Evolutionary conservation across 2,797 vertebrate species (phyloP).

Genomic region (Aphelocoma californica): DNA sequence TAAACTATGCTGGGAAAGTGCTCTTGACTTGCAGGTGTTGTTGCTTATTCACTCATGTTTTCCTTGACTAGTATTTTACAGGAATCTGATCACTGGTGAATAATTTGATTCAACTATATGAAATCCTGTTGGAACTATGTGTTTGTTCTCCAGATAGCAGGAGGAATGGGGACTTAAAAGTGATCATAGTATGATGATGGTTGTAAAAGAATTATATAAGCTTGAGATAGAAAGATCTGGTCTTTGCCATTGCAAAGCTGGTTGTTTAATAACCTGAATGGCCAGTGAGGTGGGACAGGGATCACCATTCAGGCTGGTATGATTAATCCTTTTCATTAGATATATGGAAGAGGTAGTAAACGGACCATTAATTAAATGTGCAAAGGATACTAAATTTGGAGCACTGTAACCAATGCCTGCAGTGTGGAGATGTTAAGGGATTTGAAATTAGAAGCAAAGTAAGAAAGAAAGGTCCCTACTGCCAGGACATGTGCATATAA

Average conservation of each 20-base stretch:
- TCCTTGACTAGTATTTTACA: neutral
- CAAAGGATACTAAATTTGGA: slow-evolving; percentile 18
- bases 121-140: neutral
- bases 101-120: neutral
- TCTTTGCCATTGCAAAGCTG: neutral
- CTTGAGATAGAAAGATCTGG: neutral
- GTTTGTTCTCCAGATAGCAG: neutral
- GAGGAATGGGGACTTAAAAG: neutral
- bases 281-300: slow-evolving; percentile 2
- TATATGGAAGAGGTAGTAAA: slow-evolving; percentile 39
- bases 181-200: neutral
- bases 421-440: neutral
- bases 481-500: neutral
- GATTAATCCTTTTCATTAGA: slow-evolving; percentile 54
- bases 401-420: neutral
- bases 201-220: neutral
- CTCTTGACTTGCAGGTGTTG: neutral
- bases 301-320: neutral
- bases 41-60: neutral
- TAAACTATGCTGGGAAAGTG: neutral
- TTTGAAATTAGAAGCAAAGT: slow-evolving; percentile 15
- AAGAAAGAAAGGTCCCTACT: neutral
- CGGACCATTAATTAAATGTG: slow-evolving; percentile 50
- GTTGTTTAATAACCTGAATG: neutral
- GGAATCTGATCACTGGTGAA: neutral